Percentiles rank a stretch among this genome's conserved stretches.
phyloP scores from a whole-genome alignment of 2,888 invertebrate genomes.

The Drosophila leonis region DNA sequence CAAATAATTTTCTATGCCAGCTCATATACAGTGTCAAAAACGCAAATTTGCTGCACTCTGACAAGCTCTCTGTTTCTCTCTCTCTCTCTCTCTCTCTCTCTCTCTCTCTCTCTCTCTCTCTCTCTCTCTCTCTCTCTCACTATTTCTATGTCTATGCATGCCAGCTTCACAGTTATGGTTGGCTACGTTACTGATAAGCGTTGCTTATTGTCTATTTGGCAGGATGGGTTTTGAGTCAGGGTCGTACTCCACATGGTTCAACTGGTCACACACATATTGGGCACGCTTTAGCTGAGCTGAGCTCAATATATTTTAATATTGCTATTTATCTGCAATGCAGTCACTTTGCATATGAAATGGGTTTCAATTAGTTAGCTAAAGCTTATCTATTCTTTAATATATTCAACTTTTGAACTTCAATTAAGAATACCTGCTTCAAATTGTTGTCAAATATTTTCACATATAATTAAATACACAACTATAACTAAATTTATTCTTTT shows the following conservation, averaged over 20 bases:
- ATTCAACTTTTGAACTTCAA: too few species aligned
- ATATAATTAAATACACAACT: background rate
- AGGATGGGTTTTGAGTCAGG: background rate
- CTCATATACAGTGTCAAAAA: conserved; percentile 41
- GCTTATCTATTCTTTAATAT: background rate
- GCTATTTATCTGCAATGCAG: background rate
- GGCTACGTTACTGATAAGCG: conserved; percentile 43
- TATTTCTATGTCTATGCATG: background rate
- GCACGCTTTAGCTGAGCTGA: background rate
- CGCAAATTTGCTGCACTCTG: conserved; percentile 15
- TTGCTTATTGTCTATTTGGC: conserved; percentile 36
- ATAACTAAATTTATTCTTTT: background rate
- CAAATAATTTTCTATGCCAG: conserved; percentile 73
- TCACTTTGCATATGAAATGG: background rate
- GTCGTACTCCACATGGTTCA: background rate
- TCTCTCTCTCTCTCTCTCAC: conserved; percentile 6
- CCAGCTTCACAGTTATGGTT: conserved; percentile 34
- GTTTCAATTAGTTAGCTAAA: background rate
- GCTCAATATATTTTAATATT: background rate
- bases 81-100: background rate
- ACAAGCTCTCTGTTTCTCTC: background rate
- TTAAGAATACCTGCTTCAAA: too few species aligned
- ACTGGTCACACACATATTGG: background rate
- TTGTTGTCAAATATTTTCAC: too few species aligned
- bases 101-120: background rate